A percentile compares a stretch with the other conserved stretches of the same genome.
Conservation (phyloP, 2,113 vertebrate genomes). For the Hippocampus comes region DNA sequence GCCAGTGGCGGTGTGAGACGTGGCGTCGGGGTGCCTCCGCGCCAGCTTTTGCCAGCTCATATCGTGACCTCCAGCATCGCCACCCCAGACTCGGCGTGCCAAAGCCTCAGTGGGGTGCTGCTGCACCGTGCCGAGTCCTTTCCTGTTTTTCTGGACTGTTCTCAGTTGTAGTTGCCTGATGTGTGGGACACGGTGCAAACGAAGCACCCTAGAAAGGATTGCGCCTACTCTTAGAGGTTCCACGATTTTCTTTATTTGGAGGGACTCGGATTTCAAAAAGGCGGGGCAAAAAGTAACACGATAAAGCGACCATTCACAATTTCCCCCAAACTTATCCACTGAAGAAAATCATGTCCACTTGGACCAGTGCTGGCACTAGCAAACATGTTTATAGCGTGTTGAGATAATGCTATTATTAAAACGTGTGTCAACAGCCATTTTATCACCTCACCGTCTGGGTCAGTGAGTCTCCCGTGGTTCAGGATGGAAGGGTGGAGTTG, state of each 20-base stretch:
- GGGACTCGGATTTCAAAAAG: neutral
- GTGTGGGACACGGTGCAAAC: constrained; percentile 10
- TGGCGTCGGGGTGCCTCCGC: constrained; percentile 62
- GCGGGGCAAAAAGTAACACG: neutral
- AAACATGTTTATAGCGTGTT: neutral
- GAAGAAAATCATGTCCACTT: neutral
- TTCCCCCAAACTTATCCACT: neutral
- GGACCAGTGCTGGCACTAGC: neutral
- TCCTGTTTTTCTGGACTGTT: constrained; percentile 34
- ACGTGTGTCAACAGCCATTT: constrained; percentile 16
- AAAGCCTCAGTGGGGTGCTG: constrained; percentile 48
- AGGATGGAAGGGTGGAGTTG: constrained; percentile 53
- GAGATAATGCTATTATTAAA: neutral
- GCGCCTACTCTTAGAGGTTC: neutral
- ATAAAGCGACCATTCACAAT: neutral
- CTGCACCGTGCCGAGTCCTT: constrained; percentile 32
- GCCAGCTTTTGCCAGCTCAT: constrained; percentile 62
- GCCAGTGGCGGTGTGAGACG: constrained; percentile 67
- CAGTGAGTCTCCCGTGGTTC: constrained; percentile 38
- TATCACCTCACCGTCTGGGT: constrained; percentile 45
- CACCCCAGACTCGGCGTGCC: constrained; percentile 58
- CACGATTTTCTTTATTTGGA: neutral
- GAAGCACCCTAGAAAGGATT: neutral
- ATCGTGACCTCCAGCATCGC: constrained; percentile 62
- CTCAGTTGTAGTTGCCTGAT: constrained; percentile 13